phyloP scores from a whole-genome alignment of 2,797 vertebrate genomes.

The Rhincodon typus region DNA sequence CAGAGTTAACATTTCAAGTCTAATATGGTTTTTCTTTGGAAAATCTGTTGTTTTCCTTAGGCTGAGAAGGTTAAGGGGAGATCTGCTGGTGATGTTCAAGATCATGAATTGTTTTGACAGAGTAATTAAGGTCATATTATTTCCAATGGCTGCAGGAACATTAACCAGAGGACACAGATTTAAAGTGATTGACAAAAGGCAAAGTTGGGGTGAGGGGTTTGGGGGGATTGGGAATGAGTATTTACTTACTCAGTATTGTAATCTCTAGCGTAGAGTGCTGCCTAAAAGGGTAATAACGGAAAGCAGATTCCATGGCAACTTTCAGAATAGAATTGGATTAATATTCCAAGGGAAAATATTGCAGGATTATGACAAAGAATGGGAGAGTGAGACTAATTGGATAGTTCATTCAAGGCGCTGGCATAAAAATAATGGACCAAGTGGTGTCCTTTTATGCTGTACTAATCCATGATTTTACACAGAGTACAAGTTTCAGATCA shows the following conservation, averaged over 20 bases:
- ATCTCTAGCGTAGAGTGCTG: neutral
- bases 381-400: neutral
- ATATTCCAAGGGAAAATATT: neutral
- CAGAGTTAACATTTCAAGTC: too few relatives aligned
- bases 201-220: neutral
- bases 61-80: neutral
- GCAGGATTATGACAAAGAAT: too few relatives aligned
- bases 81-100: neutral
- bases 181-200: neutral
- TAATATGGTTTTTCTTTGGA: neutral
- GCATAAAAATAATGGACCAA: neutral
- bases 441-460: neutral
- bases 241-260: neutral
- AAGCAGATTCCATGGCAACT: neutral
- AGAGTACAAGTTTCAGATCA: neutral
- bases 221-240: neutral
- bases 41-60: neutral
- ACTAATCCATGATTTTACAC: neutral
- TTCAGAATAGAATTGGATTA: neutral
- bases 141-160: neutral
- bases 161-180: neutral
- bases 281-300: neutral
- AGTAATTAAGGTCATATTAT: neutral
- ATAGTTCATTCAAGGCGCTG: neutral
- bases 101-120: neutral